Conservation (phyloP, 2,797 vertebrate genomes). For the Acrocephalus scirpaceus region DNA sequence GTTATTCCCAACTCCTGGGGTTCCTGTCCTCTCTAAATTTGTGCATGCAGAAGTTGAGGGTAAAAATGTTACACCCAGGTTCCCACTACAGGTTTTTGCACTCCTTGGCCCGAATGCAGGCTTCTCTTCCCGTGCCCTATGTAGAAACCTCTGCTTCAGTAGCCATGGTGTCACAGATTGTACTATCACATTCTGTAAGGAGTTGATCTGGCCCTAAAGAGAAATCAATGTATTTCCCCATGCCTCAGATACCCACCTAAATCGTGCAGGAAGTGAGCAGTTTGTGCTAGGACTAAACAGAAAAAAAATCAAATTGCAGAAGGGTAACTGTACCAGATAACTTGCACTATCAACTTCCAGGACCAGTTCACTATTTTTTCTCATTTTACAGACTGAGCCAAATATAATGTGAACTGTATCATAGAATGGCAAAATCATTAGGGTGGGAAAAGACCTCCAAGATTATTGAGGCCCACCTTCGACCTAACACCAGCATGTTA, state of each 20-base stretch:
- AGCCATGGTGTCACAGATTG: background rate
- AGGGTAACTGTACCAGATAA: background rate
- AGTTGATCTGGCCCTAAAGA: background rate
- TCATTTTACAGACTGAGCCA: background rate
- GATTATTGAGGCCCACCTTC: background rate
- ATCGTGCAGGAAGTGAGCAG: background rate
- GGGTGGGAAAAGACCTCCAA: background rate
- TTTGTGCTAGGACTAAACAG: background rate
- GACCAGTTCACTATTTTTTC: background rate
- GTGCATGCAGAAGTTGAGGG: background rate
- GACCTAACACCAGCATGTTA: background rate
- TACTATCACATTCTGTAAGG: background rate
- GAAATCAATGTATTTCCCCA: background rate
- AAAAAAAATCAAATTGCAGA: background rate
- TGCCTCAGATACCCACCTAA: background rate
- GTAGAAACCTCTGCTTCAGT: background rate
- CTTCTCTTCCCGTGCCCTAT: rapidly evolving
- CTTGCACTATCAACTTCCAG: background rate
- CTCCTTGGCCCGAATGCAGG: background rate
- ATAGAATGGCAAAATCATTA: background rate
- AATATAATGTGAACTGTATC: background rate
- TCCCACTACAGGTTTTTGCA: background rate
- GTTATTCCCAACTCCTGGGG: background rate
- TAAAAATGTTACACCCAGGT: rapidly evolving
- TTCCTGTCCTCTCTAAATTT: background rate